phyloP scores from a whole-genome alignment of 2,888 invertebrate genomes.

The Pandemis corylana region DNA sequence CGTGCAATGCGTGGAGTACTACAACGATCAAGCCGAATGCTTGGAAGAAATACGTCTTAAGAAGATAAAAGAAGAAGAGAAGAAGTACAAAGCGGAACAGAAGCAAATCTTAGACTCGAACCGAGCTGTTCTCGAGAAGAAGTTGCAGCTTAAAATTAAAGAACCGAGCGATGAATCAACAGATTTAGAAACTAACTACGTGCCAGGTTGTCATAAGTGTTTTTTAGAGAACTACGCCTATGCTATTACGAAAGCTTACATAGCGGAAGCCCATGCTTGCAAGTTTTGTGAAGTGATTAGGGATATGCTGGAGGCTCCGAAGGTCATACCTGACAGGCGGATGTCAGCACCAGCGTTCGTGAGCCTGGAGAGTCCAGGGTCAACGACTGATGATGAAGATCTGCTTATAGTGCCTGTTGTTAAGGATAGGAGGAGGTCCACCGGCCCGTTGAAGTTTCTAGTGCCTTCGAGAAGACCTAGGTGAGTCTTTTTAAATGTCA shows the following conservation, averaged over 20 bases:
- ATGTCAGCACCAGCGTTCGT: constrained; percentile 85
- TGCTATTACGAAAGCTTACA: constrained; percentile 76
- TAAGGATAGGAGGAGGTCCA: constrained; percentile 82
- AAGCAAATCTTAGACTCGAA: constrained; percentile 70
- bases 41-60: constrained; percentile 79
- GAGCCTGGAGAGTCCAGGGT: constrained; percentile 75
- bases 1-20: constrained; percentile 83
- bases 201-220: constrained; percentile 79
- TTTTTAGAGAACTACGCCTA: constrained; percentile 81
- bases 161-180: constrained; percentile 78
- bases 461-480: constrained; percentile 74
- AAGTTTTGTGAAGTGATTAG: constrained; percentile 81
- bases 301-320: constrained; percentile 76
- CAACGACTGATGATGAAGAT: constrained; percentile 75
- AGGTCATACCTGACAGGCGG: constrained; percentile 73
- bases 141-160: constrained; percentile 62
- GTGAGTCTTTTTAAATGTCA: constrained; percentile 56
- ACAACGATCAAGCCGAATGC: constrained; percentile 87
- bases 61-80: constrained; percentile 71
- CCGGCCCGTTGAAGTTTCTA: constrained; percentile 77
- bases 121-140: constrained; percentile 68
- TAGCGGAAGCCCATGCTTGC: constrained; percentile 73
- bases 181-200: constrained; percentile 69
- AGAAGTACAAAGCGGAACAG: constrained; percentile 69
- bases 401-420: constrained; percentile 78